A percentile compares a stretch with the other conserved stretches of the same genome.
Conservation (phyloP, 2,888 invertebrate species). For the Micoletzkya japonica region DNA sequence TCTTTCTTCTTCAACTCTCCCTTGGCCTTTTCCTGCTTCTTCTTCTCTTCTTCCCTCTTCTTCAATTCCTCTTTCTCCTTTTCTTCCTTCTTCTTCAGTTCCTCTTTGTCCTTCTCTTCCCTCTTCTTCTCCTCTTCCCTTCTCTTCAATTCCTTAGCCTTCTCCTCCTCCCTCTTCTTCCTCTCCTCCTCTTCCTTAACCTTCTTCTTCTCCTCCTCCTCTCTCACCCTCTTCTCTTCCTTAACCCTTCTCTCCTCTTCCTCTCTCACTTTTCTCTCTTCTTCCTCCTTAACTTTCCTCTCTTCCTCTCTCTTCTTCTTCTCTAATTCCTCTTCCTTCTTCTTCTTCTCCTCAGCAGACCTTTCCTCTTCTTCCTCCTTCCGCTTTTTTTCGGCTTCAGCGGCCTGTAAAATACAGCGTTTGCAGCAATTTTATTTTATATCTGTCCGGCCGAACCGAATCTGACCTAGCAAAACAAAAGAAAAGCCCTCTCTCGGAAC, state of each 20-base stretch:
- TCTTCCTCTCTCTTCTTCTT: constrained; percentile 22
- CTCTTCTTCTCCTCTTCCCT: constrained; percentile 19
- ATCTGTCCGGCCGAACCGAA: too few species aligned
- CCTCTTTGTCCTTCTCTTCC: constrained; percentile 6
- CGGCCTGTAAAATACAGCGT: too few species aligned
- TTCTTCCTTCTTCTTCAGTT: constrained; percentile 21
- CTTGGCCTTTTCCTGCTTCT: background rate
- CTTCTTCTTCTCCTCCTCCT: background rate
- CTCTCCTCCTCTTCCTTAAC: too few species aligned
- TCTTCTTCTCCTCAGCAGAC: constrained; percentile 18
- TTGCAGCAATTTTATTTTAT: too few species aligned
- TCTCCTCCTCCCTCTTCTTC: too few species aligned
- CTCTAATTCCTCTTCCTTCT: constrained; percentile 8
- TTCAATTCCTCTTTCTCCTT: constrained; percentile 1
- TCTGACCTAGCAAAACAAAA: too few species aligned
- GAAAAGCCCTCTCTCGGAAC: too few species aligned
- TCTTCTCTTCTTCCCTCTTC: constrained; percentile 14
- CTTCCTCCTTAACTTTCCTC: background rate
- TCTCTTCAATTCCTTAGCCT: too few species aligned
- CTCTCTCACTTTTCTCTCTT: constrained; percentile 6
- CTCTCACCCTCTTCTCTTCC: background rate
- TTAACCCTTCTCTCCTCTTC: background rate
- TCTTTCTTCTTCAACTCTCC: background rate
- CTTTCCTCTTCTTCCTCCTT: background rate
- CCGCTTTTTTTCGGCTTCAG: too few species aligned